A percentile compares a stretch with the other conserved stretches of the same genome.
Evolutionary conservation across 2,113 vertebrate species (phyloP).

Genomic region (Garra rufa): DNA sequence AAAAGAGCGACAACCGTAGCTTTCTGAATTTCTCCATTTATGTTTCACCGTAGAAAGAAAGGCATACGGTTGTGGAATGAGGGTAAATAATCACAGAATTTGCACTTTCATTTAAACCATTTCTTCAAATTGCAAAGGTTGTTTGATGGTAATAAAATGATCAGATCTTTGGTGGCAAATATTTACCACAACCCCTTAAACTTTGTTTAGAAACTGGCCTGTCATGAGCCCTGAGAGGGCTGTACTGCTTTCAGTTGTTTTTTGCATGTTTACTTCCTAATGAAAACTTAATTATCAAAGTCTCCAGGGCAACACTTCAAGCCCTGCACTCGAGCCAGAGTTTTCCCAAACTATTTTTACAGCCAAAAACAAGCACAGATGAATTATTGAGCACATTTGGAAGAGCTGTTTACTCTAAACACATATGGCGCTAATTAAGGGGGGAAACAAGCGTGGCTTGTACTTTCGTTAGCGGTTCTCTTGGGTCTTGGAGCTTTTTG

Average conservation of each 20-base stretch:
- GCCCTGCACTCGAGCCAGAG: constrained; percentile 50
- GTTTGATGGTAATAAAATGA: constrained; percentile 10
- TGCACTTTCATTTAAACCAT: neutral
- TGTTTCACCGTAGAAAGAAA: neutral
- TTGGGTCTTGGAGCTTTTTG: constrained; percentile 61
- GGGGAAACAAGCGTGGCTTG: constrained; percentile 53
- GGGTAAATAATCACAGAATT: neutral
- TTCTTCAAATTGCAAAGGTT: neutral
- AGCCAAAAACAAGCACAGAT: constrained; percentile 59
- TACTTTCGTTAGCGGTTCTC: constrained; percentile 55
- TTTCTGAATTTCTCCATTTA: constrained; percentile 15
- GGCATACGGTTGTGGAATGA: neutral
- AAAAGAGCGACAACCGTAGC: neutral
- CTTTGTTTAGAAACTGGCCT: constrained; percentile 60
- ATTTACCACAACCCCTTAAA: constrained; percentile 55
- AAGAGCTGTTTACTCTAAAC: constrained; percentile 69
- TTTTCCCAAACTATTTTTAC: constrained; percentile 50
- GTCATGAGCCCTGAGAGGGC: constrained; percentile 42
- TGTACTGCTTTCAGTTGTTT: constrained; percentile 56
- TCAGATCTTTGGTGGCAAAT: constrained; percentile 6
- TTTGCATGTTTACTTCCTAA: constrained; percentile 63
- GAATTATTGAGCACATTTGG: constrained; percentile 70
- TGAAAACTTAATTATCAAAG: constrained; percentile 63
- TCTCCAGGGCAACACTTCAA: constrained; percentile 58
- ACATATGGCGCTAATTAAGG: constrained; percentile 67